Evolutionary conservation across 2,888 invertebrate genomes (phyloP), one percentile per base, ranked within the genome.

Genomic region (Mesochorus sp.): DNA sequence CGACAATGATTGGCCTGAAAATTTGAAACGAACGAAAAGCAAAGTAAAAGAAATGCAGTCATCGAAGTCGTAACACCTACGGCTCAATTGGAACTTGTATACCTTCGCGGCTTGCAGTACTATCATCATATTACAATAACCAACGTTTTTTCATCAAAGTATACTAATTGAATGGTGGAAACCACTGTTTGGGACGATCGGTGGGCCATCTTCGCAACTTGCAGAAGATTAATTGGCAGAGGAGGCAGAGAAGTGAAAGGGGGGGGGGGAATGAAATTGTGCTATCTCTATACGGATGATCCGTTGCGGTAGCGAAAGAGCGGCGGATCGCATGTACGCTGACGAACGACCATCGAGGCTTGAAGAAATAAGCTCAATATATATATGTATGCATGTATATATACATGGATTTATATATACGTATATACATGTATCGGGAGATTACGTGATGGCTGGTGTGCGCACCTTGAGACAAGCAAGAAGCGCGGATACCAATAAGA

Each of bases 291-390:
- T 37, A 37, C 8, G 17, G 21, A 28, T 64, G 62, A 81, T 77
- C 81, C 81, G 80, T 76, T 76, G 72, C 76, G 75, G 75, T 77
- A 26, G 66, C 72, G 49, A 55, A 79, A 49, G 68, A 76, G 71
- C 59, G 55, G 72, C 68, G 73, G 81, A 71, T 87, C 76, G 86
- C 86, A 85, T 85, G 85, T 83, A 83, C 81, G 81, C 76, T 84
- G 84, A 87, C 84, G 85, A 82, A 37, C 57, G 85, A 85, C 82
- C 85, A 83, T 80, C 85, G 82, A 81, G 67, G 86, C 84, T 84
- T 80, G 81, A 85, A 82, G 81, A 81, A 76, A 84, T 57, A 70
- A 55, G 66, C 61, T 47, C 37, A 34, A 49, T 19, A 76, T 37
- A 55, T 59, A 64, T 71, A 71, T 28, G 47, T 55, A 55, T 42